Conservation (phyloP, 2,113 vertebrate species). For the Loxodonta africana region DNA sequence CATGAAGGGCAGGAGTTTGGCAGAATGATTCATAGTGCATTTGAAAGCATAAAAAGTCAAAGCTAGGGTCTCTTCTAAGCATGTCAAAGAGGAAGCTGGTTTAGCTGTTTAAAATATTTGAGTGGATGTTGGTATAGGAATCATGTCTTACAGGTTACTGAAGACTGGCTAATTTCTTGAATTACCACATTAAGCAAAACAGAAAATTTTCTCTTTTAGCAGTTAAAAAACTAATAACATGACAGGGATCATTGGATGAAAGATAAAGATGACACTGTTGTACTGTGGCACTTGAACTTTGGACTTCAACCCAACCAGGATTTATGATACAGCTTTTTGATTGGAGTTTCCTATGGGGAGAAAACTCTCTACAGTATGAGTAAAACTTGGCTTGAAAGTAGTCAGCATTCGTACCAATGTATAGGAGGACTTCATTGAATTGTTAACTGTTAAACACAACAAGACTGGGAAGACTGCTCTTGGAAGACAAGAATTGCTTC, state of each 20-base stretch:
- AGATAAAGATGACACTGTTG: not conserved
- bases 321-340: not conserved
- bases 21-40: slow-evolving; percentile 92
- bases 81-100: slow-evolving; percentile 71
- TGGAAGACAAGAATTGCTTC: not conserved
- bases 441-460: slow-evolving; percentile 30
- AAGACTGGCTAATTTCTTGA: slow-evolving; percentile 52
- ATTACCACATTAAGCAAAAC: slow-evolving; percentile 43
- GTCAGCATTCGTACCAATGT: not conserved
- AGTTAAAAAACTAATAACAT: not conserved
- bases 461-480: slow-evolving; percentile 38
- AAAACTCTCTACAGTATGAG: not conserved
- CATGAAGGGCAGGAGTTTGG: slow-evolving; percentile 89
- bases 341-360: not conserved
- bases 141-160: not conserved
- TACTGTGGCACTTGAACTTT: not conserved
- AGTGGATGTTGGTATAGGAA: slow-evolving; percentile 48
- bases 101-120: slow-evolving; percentile 67
- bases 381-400: not conserved
- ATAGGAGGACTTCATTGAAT: not conserved
- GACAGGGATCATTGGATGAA: not conserved
- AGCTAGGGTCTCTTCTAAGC: slow-evolving; percentile 86
- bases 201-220: not conserved
- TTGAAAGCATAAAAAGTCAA: slow-evolving; percentile 92
- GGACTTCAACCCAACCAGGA: not conserved